These are phyloP conservation scores for Camponotus vicinus DNA, from an alignment of 1,140 invertebrate species.

Conservation along the genomic window DNA sequence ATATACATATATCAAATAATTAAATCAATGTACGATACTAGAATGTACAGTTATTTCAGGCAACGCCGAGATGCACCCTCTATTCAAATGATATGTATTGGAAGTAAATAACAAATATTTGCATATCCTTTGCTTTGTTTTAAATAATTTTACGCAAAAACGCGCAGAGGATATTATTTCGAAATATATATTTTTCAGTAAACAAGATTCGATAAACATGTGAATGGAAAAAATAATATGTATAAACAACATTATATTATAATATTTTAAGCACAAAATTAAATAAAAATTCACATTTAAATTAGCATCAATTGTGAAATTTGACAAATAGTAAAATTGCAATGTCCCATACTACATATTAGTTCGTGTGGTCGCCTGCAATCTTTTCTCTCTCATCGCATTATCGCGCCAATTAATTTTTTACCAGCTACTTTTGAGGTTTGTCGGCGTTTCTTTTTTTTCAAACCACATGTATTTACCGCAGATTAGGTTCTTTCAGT, in stretches of 20 bases:
- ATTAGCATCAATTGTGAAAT: not conserved
- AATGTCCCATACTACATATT: not conserved
- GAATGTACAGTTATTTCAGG: not conserved
- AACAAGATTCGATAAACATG: not conserved
- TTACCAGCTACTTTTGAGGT: conserved; percentile 14
- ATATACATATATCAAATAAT: conserved; percentile 8
- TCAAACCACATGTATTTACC: conserved; percentile 4
- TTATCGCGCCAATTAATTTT: not conserved
- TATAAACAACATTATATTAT: too few species aligned
- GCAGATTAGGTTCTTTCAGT: conserved; percentile 46
- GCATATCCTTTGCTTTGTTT: not conserved
- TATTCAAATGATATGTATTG: not conserved
- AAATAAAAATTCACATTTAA: not conserved
- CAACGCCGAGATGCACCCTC: not conserved
- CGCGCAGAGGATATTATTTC: not conserved
- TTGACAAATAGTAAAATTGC: not conserved
- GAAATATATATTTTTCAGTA: not conserved
- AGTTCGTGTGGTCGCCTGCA: not conserved
- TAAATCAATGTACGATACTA: not conserved
- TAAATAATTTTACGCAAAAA: conserved; percentile 12
- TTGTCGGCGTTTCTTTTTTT: conserved; percentile 4
- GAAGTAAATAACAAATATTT: conserved; percentile 16
- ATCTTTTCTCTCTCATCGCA: not conserved
- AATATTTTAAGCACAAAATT: not conserved
- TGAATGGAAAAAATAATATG: too few species aligned